These are phyloP conservation scores for Abscondita cerata DNA, from an alignment of 2,888 invertebrate genomes.

Conservation along the genomic window DNA sequence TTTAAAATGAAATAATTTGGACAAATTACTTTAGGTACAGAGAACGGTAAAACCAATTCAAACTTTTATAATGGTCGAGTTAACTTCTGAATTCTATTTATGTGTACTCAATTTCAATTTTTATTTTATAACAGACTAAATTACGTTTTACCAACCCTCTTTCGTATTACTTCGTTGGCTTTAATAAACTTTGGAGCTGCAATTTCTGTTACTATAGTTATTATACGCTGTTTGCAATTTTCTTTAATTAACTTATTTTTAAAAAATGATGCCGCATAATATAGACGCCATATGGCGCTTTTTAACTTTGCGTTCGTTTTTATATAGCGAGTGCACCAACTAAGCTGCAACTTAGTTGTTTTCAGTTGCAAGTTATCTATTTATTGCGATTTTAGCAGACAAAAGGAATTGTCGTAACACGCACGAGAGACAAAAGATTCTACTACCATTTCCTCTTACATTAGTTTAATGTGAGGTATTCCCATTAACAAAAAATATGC, in stretches of 20 bases:
- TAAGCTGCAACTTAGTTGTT: slow-evolving; percentile 23
- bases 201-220: slow-evolving; percentile 14
- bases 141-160: slow-evolving; percentile 10
- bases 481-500: too few relatives aligned
- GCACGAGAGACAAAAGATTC: too few relatives aligned
- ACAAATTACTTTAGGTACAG: too few relatives aligned
- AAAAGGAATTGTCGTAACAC: too few relatives aligned
- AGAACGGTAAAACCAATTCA: slow-evolving; percentile 40
- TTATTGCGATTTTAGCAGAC: too few relatives aligned
- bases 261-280: slow-evolving; percentile 42
- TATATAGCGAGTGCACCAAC: slow-evolving; percentile 26
- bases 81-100: slow-evolving; percentile 25
- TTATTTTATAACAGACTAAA: slow-evolving; percentile 17
- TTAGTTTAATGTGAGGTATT: too few relatives aligned
- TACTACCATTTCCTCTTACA: too few relatives aligned
- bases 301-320: slow-evolving; percentile 31
- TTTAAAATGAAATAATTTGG: not conserved
- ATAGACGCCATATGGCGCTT: slow-evolving; percentile 41
- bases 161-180: not conserved
- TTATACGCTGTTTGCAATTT: slow-evolving; percentile 46
- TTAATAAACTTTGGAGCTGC: slow-evolving; percentile 5
- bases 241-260: slow-evolving; percentile 45
- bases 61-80: slow-evolving; percentile 41
- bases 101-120: slow-evolving; percentile 18
- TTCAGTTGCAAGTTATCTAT: slow-evolving; percentile 1